Evolutionary conservation across 2,888 invertebrate species (phyloP), one percentile per base, ranked within the genome.

Genomic region (Uloborus plumipes): DNA sequence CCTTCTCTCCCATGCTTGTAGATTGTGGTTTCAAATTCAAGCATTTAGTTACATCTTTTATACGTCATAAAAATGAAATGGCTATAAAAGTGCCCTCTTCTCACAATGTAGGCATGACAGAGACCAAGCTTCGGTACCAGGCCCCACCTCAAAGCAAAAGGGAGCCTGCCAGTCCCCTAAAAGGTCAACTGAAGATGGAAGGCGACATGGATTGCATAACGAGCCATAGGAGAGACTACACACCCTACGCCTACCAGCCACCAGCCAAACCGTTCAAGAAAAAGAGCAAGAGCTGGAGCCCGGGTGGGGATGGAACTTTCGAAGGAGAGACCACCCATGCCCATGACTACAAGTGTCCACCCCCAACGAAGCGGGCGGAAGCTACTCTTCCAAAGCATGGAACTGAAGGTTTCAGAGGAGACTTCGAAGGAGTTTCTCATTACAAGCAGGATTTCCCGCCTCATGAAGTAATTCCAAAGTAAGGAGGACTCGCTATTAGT

Each of bases 381-480:
- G 1, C 26, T 9, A 18, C 31, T 7, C 64, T 50, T 15, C 80
- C 80, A 1, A 49, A 58, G 50, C 67, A 26, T 11, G 26, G 26
- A 0, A 9, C 62, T 7, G 50, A 50, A 18, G 70, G 31, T 18
- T 49, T 39, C 15, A 18, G 51, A n/a, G 80, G 69, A 0, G 39
- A 53, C 3, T 81, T 81, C 18, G 65, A 74, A 22, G 80, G 80
- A 3, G 31, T 70, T 16, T 81, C 80, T 0, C 69, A 81, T 50
- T 81, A 81, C 47, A 81, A 81, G 14, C 55, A 58, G 11, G 80
- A 81, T 39, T 81, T 18, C 50, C 74, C 51, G 31, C 55, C 80
- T 0, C 70, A 81, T 59, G 50, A 70, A 22, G 31, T 70, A 0
- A 14, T 26, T 4, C 39, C 55, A 11, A 50, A 70, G 80, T 81